A percentile compares a stretch with the other conserved stretches of the same genome.
Evolutionary conservation across 2,113 vertebrate genomes (phyloP).

Genomic region (Ptyas mucosa): DNA sequence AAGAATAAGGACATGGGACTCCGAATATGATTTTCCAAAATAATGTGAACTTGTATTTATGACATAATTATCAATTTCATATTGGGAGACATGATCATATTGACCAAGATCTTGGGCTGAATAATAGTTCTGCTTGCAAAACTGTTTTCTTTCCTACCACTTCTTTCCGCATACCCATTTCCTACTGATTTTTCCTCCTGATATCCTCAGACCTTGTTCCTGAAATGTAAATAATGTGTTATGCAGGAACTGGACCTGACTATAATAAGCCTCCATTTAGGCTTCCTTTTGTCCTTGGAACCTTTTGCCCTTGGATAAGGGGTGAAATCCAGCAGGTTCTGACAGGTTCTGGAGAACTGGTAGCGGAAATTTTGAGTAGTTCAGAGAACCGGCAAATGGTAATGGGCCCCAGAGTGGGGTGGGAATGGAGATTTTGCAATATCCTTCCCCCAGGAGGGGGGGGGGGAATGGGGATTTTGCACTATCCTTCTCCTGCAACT

Average conservation of each 20-base stretch:
- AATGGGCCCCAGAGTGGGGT: too few relatives aligned
- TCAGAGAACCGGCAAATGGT: too few relatives aligned
- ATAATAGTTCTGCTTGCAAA: neutral
- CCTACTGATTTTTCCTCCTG: neutral
- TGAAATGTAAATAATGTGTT: neutral
- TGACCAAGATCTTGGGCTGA: neutral
- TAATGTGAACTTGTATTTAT: neutral
- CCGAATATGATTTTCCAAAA: neutral
- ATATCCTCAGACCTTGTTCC: neutral
- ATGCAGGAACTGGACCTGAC: neutral
- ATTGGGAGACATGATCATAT: neutral
- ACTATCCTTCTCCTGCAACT: too few relatives aligned
- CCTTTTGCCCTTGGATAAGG: neutral
- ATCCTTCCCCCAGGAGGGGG: too few relatives aligned
- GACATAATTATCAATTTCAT: neutral
- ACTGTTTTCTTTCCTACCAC: neutral
- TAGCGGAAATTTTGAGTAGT: too few relatives aligned
- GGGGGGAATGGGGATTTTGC: too few relatives aligned
- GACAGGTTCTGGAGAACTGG: too few relatives aligned
- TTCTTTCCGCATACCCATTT: neutral
- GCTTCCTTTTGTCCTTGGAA: neutral
- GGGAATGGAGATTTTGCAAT: too few relatives aligned
- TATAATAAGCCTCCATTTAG: neutral
- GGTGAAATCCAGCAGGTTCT: too few relatives aligned
- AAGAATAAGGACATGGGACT: neutral